phyloP scores from a whole-genome alignment of 2,797 vertebrate species.

The Lophotriccus pileatus region DNA sequence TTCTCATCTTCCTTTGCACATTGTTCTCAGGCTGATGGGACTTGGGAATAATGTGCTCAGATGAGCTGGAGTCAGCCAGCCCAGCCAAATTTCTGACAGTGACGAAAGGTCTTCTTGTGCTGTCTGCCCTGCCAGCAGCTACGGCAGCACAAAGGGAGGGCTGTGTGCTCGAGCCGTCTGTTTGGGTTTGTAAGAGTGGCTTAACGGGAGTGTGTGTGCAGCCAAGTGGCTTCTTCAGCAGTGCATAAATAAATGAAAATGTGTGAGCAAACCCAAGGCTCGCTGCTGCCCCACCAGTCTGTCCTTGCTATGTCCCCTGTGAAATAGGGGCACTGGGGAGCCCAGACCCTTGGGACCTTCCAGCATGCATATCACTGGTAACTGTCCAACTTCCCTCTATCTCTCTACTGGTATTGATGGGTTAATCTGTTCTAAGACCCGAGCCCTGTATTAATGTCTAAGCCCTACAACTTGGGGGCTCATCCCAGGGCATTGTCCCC shows the following conservation, averaged over 20 bases:
- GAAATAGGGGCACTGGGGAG: background rate
- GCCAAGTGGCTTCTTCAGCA: background rate
- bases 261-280: background rate
- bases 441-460: background rate
- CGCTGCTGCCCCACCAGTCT: background rate
- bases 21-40: background rate
- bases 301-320: background rate
- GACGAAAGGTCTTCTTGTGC: background rate
- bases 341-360: background rate
- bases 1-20: background rate
- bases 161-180: background rate
- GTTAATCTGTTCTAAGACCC: background rate
- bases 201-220: background rate
- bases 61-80: background rate
- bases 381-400: background rate
- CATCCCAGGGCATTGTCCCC: accelerated
- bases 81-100: conserved; percentile 15
- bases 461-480: background rate
- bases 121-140: conserved; percentile 5
- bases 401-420: background rate
- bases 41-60: background rate
- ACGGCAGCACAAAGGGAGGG: background rate
- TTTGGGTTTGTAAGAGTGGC: background rate
- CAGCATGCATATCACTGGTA: accelerated
- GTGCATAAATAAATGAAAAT: background rate